A percentile compares a stretch with the other conserved stretches of the same genome.
Evolutionary conservation across 2,113 vertebrate genomes (phyloP).

Genomic region (Cairina moschata): DNA sequence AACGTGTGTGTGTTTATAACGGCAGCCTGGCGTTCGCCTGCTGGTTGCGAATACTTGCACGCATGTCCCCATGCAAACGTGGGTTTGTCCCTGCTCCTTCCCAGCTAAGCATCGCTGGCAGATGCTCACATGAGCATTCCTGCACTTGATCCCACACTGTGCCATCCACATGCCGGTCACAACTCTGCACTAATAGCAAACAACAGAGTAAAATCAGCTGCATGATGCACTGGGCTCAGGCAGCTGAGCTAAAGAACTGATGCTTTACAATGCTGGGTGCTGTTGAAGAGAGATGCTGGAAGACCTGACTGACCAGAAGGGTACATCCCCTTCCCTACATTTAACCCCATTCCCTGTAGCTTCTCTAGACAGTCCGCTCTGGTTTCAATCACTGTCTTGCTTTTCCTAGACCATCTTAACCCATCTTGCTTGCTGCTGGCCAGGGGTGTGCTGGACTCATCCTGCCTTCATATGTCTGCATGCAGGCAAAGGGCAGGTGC

Average conservation of each 20-base stretch:
- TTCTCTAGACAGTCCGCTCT: neutral
- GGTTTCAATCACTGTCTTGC: neutral
- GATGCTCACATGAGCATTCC: neutral
- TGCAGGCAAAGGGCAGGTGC: neutral
- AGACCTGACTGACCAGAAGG: neutral
- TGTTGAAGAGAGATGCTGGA: neutral
- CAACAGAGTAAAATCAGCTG: neutral
- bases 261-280: fast-evolving
- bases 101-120: fast-evolving
- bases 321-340: neutral
- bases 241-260: neutral
- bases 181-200: neutral
- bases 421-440: neutral
- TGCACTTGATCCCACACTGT: fast-evolving
- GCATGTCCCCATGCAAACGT: fast-evolving
- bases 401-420: neutral
- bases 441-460: neutral
- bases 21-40: fast-evolving
- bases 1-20: neutral
- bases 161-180: fast-evolving
- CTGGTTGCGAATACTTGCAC: neutral
- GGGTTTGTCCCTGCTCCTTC: neutral
- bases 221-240: fast-evolving
- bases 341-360: neutral
- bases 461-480: neutral